Conservation (phyloP, 2,797 vertebrate genomes). For the Mormyrops attenuatus region DNA sequence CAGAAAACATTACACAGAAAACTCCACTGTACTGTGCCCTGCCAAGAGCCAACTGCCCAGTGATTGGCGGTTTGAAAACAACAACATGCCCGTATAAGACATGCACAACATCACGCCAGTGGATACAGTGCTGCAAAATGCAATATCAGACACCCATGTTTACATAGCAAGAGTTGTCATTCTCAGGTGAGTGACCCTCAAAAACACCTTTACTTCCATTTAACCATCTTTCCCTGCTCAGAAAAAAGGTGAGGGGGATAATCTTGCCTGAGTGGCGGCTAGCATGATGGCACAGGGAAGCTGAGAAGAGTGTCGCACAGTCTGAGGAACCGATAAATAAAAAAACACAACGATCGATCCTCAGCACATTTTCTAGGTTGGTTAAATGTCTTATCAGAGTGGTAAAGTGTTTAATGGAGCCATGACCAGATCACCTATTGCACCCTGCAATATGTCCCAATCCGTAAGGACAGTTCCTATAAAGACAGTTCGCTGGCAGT, state of each 20-base stretch:
- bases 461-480: neutral
- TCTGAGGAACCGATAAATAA: conserved; percentile 20
- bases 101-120: neutral
- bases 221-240: neutral
- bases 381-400: conserved; percentile 38
- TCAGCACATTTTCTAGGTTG: conserved; percentile 33
- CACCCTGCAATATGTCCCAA: conserved; percentile 2
- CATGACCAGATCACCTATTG: conserved; percentile 8
- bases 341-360: conserved; percentile 32
- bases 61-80: neutral
- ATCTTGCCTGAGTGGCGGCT: neutral
- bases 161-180: neutral
- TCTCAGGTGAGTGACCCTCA: neutral
- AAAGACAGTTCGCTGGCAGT: conserved; percentile 18
- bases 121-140: neutral
- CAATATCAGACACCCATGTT: neutral
- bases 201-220: neutral
- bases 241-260: neutral
- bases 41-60: neutral
- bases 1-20: neutral
- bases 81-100: neutral
- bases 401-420: conserved; percentile 31
- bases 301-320: neutral
- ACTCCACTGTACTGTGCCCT: neutral
- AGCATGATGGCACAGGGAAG: neutral